Evolutionary conservation across 2,113 vertebrate species (phyloP), one percentile per base, ranked within the genome.

Genomic region (Pandion haliaetus): DNA sequence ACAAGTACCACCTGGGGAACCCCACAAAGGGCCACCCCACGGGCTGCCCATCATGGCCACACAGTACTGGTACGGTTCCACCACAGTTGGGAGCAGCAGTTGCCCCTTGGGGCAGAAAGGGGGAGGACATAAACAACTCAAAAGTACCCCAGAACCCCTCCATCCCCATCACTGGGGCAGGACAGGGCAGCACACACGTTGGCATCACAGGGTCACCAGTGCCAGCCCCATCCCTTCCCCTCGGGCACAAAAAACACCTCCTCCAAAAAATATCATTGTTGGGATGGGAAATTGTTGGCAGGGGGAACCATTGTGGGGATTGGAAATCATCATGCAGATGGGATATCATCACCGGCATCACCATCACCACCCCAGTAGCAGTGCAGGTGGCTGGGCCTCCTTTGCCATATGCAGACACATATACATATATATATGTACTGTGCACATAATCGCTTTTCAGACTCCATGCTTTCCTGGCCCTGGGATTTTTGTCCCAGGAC

Each of bases 361-460:
- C 40, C 13, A 6, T 8, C 42, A 0, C 44, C 6, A 1, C 18
- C 26, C 67, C 50, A 38, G 85, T 21, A 23, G 57, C 31, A 9
- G n/a, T 1, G 42, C 4, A 2, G 10, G 63, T 1, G 5, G 78
- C 59, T 1, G 0, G 26, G 58, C n/a, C 13, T 26, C 20, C 49
- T 28, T 13, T 9, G 11, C 34, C 5, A 0, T 2, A 13, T 0
- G 4, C 77, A 61, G 28, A 14, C 15, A 17, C 3, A 4, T 10
- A 25, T 2, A 32, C 12, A 6, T 14, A 9, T 5, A 38, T 21
- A 17, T 14, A 40, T 44, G 38, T 26, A 34, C 38, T 9, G 2
- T 4, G 49, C 40, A 7, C 2, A 8, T 19, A 38, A n/a, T 32
- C 4, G 6, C 44, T 38, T 26, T 17, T 17, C 44, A n/a, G 12